phyloP scores from a whole-genome alignment of 2,888 invertebrate species.

The Lithophane ornitopus region DNA sequence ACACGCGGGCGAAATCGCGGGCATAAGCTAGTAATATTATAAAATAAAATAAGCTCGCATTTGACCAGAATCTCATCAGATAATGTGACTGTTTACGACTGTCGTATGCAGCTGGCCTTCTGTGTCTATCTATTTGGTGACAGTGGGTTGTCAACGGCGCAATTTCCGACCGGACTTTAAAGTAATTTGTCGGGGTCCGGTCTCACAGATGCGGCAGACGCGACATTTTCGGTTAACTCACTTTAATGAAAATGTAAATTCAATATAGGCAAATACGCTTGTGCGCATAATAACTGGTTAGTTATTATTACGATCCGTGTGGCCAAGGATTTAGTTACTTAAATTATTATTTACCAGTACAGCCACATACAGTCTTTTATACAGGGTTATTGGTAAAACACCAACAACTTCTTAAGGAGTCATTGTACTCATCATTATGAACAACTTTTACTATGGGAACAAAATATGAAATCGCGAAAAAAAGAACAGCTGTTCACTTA shows the following conservation, averaged over 20 bases:
- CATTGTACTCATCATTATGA: too few relatives aligned
- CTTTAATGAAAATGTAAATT: slow-evolving; percentile 47
- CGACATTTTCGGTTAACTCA: slow-evolving; percentile 32
- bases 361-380: too few relatives aligned
- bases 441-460: too few relatives aligned
- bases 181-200: slow-evolving; percentile 48
- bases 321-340: background rate
- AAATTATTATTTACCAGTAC: background rate
- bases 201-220: slow-evolving; percentile 22
- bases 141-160: slow-evolving; percentile 23
- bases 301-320: background rate
- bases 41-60: too few relatives aligned
- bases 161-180: slow-evolving; percentile 51
- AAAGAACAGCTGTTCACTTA: too few relatives aligned
- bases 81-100: background rate
- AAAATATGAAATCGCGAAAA: too few relatives aligned
- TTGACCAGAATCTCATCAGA: background rate
- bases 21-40: too few relatives aligned
- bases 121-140: background rate
- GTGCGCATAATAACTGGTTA: background rate
- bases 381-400: too few relatives aligned
- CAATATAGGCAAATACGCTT: slow-evolving; percentile 23
- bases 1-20: too few relatives aligned
- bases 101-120: background rate
- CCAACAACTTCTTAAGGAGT: too few relatives aligned